These are phyloP conservation scores for Megaptera novaeangliae DNA, from an alignment of 2,113 vertebrate genomes.

Conservation along the genomic window DNA sequence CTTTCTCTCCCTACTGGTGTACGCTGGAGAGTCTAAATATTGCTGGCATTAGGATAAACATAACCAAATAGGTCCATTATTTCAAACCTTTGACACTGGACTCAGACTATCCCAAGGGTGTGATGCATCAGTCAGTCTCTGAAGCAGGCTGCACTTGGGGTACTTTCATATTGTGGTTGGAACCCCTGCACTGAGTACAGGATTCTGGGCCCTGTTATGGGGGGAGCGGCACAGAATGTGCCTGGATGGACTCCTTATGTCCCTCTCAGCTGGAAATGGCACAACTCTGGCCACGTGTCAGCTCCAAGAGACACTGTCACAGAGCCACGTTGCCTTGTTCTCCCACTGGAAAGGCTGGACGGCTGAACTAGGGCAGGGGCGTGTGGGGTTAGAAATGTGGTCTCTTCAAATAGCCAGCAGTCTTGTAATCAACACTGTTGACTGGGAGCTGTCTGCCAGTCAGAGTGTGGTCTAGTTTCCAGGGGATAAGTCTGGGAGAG, in stretches of 20 bases:
- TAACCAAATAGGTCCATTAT: background rate
- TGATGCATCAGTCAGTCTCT: background rate
- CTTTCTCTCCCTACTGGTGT: background rate
- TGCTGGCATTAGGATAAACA: background rate
- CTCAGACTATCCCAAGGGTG: background rate
- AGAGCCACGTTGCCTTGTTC: background rate
- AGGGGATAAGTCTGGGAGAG: background rate
- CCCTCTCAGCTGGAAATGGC: background rate
- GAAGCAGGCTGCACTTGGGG: background rate
- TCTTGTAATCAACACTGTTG: background rate
- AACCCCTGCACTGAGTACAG: background rate
- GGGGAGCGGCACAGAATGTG: background rate
- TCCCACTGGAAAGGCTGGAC: background rate
- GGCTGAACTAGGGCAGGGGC: background rate
- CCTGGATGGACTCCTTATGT: background rate
- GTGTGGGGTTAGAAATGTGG: background rate
- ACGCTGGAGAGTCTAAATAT: background rate
- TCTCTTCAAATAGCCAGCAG: background rate
- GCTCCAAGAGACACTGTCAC: background rate
- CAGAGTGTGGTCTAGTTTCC: background rate
- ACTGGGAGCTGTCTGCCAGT: background rate
- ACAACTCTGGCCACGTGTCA: background rate
- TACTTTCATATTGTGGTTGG: background rate
- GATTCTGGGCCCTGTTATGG: background rate
- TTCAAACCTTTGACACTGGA: background rate